A percentile compares a stretch with the other conserved stretches of the same genome.
Conservation (phyloP, 2,113 vertebrate species). For the Oreochromis aureus region DNA sequence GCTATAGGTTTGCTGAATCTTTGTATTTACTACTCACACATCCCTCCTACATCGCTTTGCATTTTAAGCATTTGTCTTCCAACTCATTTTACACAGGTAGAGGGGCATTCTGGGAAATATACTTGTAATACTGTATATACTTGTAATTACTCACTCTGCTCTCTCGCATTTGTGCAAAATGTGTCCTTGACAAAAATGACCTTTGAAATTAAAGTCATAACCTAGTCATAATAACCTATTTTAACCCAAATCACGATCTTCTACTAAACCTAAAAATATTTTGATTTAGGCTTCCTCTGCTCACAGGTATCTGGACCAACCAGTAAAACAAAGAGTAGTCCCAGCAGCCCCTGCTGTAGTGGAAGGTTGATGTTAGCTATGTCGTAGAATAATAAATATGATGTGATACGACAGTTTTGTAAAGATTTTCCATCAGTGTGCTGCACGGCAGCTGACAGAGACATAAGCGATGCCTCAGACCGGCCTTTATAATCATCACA, state of each 20-base stretch:
- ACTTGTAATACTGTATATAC: no score
- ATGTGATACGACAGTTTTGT: neutral
- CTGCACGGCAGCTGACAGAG: neutral
- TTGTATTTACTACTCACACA: neutral
- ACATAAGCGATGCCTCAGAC: neutral
- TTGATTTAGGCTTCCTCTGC: neutral
- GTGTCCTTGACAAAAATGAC: neutral
- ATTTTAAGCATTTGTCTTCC: neutral
- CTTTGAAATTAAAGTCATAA: neutral
- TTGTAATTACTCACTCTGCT: neutral
- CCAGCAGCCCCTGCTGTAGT: neutral
- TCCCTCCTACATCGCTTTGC: neutral
- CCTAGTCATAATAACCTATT: neutral
- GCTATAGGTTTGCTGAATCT: neutral
- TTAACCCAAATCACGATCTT: neutral
- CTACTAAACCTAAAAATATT: neutral
- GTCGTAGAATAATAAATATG: neutral
- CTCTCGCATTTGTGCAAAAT: neutral
- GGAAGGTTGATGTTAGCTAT: neutral
- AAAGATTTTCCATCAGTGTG: neutral
- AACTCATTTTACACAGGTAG: neutral
- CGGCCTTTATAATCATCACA: neutral
- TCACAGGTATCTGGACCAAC: neutral
- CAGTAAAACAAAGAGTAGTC: neutral
- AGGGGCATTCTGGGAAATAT: neutral